These are phyloP conservation scores for Tauraco hartlaubi DNA, from an alignment of 2,797 vertebrate genomes.

Conservation along the genomic window DNA sequence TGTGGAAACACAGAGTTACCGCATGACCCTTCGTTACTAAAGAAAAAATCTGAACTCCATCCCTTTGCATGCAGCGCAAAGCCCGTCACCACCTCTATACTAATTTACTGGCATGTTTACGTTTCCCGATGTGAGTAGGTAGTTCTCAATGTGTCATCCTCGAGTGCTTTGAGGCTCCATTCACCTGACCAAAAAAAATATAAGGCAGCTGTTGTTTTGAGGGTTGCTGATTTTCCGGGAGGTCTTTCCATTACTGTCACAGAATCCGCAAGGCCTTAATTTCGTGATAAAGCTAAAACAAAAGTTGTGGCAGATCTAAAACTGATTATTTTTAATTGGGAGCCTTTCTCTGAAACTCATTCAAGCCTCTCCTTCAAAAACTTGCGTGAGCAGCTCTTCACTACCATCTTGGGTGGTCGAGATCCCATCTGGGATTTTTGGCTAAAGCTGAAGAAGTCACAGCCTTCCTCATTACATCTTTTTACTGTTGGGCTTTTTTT, in stretches of 20 bases:
- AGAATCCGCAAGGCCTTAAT: neutral
- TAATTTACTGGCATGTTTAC: neutral
- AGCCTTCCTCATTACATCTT: rapidly evolving
- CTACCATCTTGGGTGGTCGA: neutral
- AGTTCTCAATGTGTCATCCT: rapidly evolving
- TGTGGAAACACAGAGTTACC: neutral
- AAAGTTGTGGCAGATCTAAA: neutral
- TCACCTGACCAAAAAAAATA: rapidly evolving
- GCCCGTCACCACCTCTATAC: neutral
- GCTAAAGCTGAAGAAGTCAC: neutral
- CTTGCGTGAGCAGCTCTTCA: rapidly evolving
- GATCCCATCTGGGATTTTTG: neutral
- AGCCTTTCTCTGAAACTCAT: neutral
- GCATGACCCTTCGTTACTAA: neutral
- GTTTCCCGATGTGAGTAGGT: neutral
- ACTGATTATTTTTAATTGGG: neutral
- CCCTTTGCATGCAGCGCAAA: rapidly evolving
- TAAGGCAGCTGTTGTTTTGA: neutral
- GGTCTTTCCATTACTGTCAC: neutral
- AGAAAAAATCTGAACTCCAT: rapidly evolving
- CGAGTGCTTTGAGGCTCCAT: neutral
- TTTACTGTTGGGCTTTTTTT: rapidly evolving
- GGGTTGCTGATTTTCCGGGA: neutral
- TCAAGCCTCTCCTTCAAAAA: neutral
- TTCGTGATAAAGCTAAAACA: neutral